Base-by-base conservation (phyloP, 2,888 invertebrate genomes). In the Endomychus coccineus region DNA sequence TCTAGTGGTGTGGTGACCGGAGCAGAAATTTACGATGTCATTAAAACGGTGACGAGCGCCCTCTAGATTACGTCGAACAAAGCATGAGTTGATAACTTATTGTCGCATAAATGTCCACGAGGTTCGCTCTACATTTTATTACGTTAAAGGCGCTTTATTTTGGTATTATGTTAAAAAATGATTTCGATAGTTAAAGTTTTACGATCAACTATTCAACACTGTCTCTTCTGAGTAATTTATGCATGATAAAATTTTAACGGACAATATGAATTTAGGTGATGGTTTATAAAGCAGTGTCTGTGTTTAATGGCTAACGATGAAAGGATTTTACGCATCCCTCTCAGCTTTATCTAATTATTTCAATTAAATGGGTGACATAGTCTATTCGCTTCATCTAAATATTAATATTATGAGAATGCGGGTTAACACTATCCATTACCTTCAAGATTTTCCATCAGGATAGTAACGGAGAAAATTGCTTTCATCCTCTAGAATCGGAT, bases 41-140 rank as follows among this genome's bases (percentile, higher is more conserved):
- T 61, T 59, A 61, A 58, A 58, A 46, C 45, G 47, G 53, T 56
- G 57, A 55, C 53, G 55, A 55, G 54, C 55, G 42, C 56, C 54
- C 55, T 50, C 48, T 50, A 53, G 54, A 59, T 53, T 52, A 49
- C 50, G 40, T 43, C 47, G 54, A 50, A 58, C 59, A 59, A 59
- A 58, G 58, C 54, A 41, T 42, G 45, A 52, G 52, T 56, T 56
- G 58, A 57, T 58, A 59, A 58, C 55, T 58, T 59, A 59, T 58
- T 53, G 58, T 52, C 50, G 46, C 52, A 54, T 58, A 59, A 59
- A 58, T 49, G 58, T 56, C 55, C 51, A 42, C 35, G 39, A 49
- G 49, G 46, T 48, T 44, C 50, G 47, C 43, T 53, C 48, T 44
- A 51, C 48, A 54, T 56, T 58, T 56, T 55, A 57, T 49, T 52